Conservation (phyloP, 2,888 invertebrate species). For the Kuschelorhynchus macadamiae region DNA sequence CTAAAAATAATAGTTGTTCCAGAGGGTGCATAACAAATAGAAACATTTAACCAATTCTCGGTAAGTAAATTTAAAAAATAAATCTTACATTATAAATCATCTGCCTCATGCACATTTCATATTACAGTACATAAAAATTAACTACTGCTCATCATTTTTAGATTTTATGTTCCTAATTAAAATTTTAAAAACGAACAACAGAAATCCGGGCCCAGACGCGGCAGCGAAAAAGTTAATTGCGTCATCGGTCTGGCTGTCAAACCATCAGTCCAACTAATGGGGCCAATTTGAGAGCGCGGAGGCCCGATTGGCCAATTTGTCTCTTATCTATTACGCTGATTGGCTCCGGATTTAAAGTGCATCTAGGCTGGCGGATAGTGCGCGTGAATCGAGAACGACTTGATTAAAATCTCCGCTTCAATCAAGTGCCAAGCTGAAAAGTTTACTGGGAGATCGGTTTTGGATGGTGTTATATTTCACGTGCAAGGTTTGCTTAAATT, state of each 20-base stretch:
- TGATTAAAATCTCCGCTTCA: constrained; percentile 5
- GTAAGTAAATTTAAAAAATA: too few species aligned
- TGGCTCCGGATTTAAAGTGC: constrained; percentile 22
- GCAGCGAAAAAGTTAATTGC: constrained; percentile 18
- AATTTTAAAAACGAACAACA: neutral
- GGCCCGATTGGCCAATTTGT: constrained; percentile 24
- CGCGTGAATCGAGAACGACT: neutral
- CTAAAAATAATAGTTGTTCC: too few species aligned
- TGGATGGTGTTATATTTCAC: neutral
- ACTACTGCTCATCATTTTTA: neutral
- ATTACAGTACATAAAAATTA: too few species aligned
- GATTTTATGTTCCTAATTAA: constrained; percentile 3
- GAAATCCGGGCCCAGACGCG: too few species aligned
- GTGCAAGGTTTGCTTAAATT: too few species aligned
- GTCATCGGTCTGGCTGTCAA: constrained; percentile 25
- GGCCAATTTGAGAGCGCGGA: constrained; percentile 8
- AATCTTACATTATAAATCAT: too few species aligned
- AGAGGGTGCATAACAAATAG: too few species aligned
- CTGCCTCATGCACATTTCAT: too few species aligned
- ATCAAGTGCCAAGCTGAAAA: neutral
- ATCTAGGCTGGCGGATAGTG: constrained; percentile 7
- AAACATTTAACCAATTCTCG: too few species aligned
- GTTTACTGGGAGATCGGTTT: neutral
- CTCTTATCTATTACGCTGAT: constrained; percentile 24
- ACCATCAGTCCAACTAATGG: constrained; percentile 14